Percentiles rank a stretch among this genome's conserved stretches.
These are phyloP conservation scores for Popillia japonica DNA, from an alignment of 1,140 invertebrate genomes.

Conservation along the genomic window DNA sequence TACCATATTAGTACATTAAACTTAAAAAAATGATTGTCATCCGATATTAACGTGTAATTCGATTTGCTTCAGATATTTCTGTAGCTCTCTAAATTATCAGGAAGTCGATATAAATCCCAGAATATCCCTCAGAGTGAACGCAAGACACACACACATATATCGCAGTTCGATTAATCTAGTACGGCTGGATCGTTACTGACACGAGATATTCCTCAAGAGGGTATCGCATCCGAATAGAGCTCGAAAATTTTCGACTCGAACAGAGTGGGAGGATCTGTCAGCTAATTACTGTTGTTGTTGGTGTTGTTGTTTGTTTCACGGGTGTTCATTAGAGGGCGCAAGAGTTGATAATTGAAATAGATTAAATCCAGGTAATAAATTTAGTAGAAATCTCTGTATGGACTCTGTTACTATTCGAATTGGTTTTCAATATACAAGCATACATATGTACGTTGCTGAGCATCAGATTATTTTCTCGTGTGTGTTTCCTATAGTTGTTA, in stretches of 20 bases:
- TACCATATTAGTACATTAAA: too few species aligned
- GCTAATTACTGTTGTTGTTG: slow-evolving; percentile 18
- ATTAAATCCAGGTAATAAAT: slow-evolving; percentile 16
- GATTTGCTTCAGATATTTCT: not conserved
- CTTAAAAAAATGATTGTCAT: too few species aligned
- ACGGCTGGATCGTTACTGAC: not conserved
- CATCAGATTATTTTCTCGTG: not conserved
- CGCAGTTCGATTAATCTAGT: not conserved
- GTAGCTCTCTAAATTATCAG: slow-evolving; percentile 2
- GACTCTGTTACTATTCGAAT: not conserved
- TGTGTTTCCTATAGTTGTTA: not conserved
- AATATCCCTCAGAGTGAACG: not conserved
- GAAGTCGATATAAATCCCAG: not conserved
- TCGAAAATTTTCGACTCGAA: slow-evolving; percentile 6
- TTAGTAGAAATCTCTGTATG: slow-evolving; percentile 1
- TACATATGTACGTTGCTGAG: not conserved
- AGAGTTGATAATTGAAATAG: slow-evolving; percentile 19
- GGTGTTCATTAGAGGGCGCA: slow-evolving; percentile 11
- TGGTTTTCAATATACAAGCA: not conserved
- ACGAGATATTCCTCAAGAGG: slow-evolving; percentile 2
- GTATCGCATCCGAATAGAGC: slow-evolving; percentile 13
- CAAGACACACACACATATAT: not conserved
- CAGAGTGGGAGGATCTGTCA: slow-evolving; percentile 8
- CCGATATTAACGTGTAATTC: too few species aligned
- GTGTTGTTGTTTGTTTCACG: not conserved